Evolutionary conservation across 2,888 invertebrate species (phyloP).

Genomic region (Mesorhabditis sp.): DNA sequence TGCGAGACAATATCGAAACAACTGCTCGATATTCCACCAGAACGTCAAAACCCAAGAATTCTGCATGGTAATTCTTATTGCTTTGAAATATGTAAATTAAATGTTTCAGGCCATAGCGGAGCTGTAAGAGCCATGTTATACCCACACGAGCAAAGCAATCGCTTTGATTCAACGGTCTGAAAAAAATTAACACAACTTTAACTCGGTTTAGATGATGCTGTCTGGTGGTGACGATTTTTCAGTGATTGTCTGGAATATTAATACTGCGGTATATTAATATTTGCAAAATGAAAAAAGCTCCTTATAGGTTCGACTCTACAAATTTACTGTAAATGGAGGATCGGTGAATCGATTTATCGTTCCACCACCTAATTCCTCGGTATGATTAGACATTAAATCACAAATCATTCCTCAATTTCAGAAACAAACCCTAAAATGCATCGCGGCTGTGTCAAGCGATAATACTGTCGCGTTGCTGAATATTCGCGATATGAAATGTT

Average conservation of each 20-base stretch:
- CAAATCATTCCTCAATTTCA: constrained; percentile 17
- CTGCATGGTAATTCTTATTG: constrained; percentile 17
- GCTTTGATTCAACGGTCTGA: constrained; percentile 63
- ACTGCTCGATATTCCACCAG: constrained; percentile 64
- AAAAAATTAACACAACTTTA: neutral
- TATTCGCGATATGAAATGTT: constrained; percentile 85
- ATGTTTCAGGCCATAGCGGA: constrained; percentile 80
- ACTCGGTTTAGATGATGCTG: constrained; percentile 65
- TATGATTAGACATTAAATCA: constrained; percentile 50
- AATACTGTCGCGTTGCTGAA: constrained; percentile 93
- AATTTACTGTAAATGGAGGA: constrained; percentile 96
- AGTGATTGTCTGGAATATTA: constrained; percentile 64
- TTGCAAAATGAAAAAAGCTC: neutral
- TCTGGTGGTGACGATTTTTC: constrained; percentile 97
- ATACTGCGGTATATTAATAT: constrained; percentile 25
- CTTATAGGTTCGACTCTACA: constrained; percentile 69
- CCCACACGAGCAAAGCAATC: constrained; percentile 78
- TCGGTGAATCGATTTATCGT: constrained; percentile 90
- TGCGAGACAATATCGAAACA: constrained; percentile 91
- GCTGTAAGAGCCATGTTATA: constrained; percentile 90
- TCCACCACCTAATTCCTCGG: constrained; percentile 77
- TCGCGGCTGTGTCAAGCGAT: constrained; percentile 86
- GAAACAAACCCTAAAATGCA: constrained; percentile 36
- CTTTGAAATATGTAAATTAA: constrained; percentile 6
- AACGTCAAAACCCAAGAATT: constrained; percentile 23